These are phyloP conservation scores for Clarias laeviceps DNA, from an alignment of 2,797 vertebrate species.

Conservation along the genomic window DNA sequence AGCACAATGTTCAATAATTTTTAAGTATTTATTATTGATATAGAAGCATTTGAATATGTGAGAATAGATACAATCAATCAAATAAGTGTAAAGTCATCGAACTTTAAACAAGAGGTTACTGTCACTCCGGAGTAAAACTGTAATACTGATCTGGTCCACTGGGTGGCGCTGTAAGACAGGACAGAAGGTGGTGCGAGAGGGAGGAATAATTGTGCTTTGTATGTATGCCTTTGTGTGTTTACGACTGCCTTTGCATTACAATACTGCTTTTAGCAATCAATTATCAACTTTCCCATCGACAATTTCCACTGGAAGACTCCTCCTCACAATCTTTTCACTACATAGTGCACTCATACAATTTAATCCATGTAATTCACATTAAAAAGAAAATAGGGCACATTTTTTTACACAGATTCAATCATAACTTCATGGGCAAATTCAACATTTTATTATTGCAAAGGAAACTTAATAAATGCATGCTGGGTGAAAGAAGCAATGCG, in stretches of 20 bases:
- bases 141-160: conserved; percentile 71
- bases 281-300: not conserved
- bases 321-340: not conserved
- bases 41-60: conserved; percentile 6
- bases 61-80: not conserved
- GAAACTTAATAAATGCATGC: not conserved
- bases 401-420: not conserved
- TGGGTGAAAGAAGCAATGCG: not conserved
- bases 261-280: conserved; percentile 6
- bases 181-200: conserved; percentile 28
- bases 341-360: not conserved
- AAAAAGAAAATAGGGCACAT: not conserved
- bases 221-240: not conserved
- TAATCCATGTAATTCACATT: not conserved
- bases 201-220: not conserved
- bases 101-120: not conserved
- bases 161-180: conserved; percentile 64
- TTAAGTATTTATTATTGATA: not conserved
- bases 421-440: not conserved
- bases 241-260: not conserved
- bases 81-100: not conserved
- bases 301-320: not conserved
- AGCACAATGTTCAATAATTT: conserved; percentile 23
- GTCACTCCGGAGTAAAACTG: not conserved
- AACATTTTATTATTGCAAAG: not conserved